Percentiles rank a stretch among this genome's conserved stretches.
These are phyloP conservation scores for Acromyrmex charruanus DNA, from an alignment of 1,140 invertebrate species.

Conservation along the genomic window DNA sequence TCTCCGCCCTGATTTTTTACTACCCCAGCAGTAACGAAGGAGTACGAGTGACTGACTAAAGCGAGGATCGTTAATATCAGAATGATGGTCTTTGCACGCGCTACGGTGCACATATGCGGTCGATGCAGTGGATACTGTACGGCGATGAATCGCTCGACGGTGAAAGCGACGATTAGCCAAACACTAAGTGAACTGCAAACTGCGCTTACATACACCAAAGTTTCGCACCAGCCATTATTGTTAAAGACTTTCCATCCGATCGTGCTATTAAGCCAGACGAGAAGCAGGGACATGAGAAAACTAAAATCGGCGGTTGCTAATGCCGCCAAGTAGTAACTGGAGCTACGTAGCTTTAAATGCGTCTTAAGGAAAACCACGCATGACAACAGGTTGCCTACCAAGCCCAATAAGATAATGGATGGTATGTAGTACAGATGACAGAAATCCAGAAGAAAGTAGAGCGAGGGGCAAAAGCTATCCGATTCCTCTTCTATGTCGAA, in stretches of 20 bases:
- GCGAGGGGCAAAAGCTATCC: constrained; percentile 74
- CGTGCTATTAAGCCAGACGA: constrained; percentile 87
- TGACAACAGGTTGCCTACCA: constrained; percentile 88
- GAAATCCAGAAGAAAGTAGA: constrained; percentile 85
- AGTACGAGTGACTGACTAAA: constrained; percentile 86
- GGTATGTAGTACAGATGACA: constrained; percentile 87
- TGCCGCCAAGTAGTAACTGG: constrained; percentile 88
- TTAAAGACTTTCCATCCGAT: constrained; percentile 87
- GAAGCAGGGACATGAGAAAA: constrained; percentile 86
- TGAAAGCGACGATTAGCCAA: constrained; percentile 90
- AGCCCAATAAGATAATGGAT: constrained; percentile 86
- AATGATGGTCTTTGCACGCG: constrained; percentile 88
- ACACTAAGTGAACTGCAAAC: constrained; percentile 88
- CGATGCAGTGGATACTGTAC: constrained; percentile 89
- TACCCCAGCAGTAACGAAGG: constrained; percentile 86
- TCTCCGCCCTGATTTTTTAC: constrained; percentile 80
- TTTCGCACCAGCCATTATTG: constrained; percentile 87
- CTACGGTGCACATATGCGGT: constrained; percentile 89
- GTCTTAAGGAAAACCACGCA: constrained; percentile 88
- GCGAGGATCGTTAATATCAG: constrained; percentile 83
- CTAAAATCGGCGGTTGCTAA: constrained; percentile 87
- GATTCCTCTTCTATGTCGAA: constrained; percentile 70
- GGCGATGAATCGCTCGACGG: constrained; percentile 89
- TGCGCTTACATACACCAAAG: constrained; percentile 87
- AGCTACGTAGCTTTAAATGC: constrained; percentile 87